phyloP scores from a whole-genome alignment of 2,113 vertebrate genomes.

The Laticauda colubrina region DNA sequence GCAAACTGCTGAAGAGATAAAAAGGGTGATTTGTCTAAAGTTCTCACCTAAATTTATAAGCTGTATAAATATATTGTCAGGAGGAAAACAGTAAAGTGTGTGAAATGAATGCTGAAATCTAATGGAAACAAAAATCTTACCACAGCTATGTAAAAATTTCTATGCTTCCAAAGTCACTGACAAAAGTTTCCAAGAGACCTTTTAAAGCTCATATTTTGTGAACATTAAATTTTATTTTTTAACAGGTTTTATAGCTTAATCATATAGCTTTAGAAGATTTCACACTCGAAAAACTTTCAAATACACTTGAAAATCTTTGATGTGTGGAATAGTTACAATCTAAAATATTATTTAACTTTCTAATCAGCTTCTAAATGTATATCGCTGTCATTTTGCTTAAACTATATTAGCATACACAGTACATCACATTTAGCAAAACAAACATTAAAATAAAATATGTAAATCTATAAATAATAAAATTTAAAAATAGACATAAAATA shows the following conservation, averaged over 20 bases:
- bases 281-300: slow-evolving; percentile 45
- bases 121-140: slow-evolving; percentile 39
- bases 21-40: slow-evolving; percentile 25
- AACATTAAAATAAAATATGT: neutral
- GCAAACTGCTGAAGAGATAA: neutral
- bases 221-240: slow-evolving; percentile 56
- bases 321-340: slow-evolving; percentile 25
- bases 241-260: slow-evolving; percentile 54
- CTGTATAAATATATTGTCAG: slow-evolving; percentile 2
- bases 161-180: slow-evolving; percentile 50
- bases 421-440: neutral
- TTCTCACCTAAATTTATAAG: slow-evolving; percentile 18
- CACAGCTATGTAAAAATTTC: slow-evolving; percentile 48
- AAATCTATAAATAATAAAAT: neutral
- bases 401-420: neutral
- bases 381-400: neutral
- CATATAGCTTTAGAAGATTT: slow-evolving; percentile 47
- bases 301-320: slow-evolving; percentile 21
- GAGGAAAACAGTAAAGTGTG: neutral
- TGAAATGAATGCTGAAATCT: neutral
- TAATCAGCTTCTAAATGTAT: neutral
- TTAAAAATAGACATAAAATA: neutral
- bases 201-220: slow-evolving; percentile 50
- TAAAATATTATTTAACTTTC: neutral
- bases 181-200: slow-evolving; percentile 53